These are phyloP conservation scores for Corythornis cristatus DNA, from an alignment of 2,113 vertebrate genomes.

Conservation along the genomic window DNA sequence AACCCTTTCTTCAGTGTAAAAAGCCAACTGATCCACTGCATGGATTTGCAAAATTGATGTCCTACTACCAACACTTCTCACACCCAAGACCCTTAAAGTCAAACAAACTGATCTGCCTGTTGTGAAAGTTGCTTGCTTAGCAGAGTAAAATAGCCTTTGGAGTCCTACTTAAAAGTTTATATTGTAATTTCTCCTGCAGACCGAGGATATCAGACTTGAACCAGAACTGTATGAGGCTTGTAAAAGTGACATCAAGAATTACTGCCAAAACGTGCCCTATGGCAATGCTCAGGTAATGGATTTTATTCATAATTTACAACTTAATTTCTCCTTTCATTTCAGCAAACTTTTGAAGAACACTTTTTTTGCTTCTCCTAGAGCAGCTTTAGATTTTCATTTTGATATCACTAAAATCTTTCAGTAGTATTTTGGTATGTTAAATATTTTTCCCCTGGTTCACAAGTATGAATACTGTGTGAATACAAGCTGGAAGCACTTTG, in stretches of 20 bases:
- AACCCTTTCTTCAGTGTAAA: neutral
- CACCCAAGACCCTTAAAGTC: neutral
- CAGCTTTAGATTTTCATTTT: neutral
- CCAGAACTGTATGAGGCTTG: slow-evolving; percentile 93
- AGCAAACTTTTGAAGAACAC: neutral
- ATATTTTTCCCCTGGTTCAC: neutral
- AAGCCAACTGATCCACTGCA: neutral
- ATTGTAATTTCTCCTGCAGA: slow-evolving; percentile 72
- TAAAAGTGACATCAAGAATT: slow-evolving; percentile 87
- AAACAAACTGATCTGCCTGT: neutral
- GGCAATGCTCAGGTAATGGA: slow-evolving; percentile 92
- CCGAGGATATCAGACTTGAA: slow-evolving; percentile 94
- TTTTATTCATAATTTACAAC: slow-evolving; percentile 16
- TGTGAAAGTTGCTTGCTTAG: neutral
- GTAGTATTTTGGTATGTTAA: neutral
- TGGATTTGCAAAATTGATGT: neutral
- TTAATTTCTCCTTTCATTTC: slow-evolving; percentile 14
- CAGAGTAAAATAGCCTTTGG: neutral
- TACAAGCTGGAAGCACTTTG: neutral
- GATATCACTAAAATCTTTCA: neutral
- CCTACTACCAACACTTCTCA: neutral
- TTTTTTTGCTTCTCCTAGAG: neutral
- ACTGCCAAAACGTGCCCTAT: slow-evolving; percentile 88
- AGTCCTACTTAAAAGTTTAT: neutral
- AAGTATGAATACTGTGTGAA: neutral